phyloP scores from a whole-genome alignment of 2,888 invertebrate species.

The Adelognathus sp. region DNA sequence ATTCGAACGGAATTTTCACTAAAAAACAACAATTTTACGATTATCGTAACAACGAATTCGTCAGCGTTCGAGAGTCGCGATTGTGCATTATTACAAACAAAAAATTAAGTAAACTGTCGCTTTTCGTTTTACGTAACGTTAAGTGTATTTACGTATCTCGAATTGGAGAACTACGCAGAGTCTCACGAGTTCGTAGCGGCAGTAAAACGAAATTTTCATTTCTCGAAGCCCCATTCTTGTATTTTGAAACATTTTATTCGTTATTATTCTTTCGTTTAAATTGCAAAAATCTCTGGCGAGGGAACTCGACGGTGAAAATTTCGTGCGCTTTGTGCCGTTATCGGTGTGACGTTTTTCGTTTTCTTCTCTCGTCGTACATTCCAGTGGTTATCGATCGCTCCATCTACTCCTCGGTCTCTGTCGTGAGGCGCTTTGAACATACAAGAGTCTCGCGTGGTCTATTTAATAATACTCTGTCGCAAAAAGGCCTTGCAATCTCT shows the following conservation, averaged over 20 bases:
- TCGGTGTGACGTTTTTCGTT: not conserved
- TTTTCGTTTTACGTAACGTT: too few species aligned
- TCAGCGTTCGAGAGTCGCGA: too few species aligned
- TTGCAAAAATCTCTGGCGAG: conserved; percentile 49
- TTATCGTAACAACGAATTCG: too few species aligned
- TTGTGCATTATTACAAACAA: too few species aligned
- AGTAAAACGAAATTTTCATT: not conserved
- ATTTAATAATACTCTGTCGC: conserved; percentile 31
- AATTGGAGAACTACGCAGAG: too few species aligned
- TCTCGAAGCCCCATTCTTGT: not conserved
- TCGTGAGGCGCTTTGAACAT: not conserved
- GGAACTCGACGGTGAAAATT: conserved; percentile 32
- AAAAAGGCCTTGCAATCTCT: not conserved
- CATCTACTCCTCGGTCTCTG: not conserved
- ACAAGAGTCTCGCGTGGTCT: conserved; percentile 12
- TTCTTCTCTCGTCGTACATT: conserved; percentile 4
- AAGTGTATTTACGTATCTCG: too few species aligned
- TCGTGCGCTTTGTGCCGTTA: conserved; percentile 27
- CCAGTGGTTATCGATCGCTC: conserved; percentile 34
- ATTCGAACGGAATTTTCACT: not conserved
- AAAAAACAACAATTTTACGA: too few species aligned
- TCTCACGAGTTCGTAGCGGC: too few species aligned
- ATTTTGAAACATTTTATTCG: not conserved
- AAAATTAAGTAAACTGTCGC: too few species aligned
- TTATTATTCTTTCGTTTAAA: not conserved